Evolutionary conservation across 1,140 invertebrate genomes (phyloP).

Genomic region (Colletes gigas): DNA sequence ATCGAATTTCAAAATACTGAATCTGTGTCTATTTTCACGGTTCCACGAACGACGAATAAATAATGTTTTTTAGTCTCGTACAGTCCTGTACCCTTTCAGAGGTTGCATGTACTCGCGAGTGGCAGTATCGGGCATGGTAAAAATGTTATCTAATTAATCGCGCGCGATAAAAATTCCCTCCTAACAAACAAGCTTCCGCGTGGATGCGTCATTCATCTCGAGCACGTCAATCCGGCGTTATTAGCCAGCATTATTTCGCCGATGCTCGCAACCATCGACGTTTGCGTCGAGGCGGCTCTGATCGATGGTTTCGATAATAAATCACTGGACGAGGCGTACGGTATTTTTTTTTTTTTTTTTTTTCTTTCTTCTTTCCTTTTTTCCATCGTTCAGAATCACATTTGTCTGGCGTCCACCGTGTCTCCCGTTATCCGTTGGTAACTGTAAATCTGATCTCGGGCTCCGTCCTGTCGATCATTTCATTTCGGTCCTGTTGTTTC

Average conservation of each 20-base stretch:
- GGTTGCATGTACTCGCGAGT: too few species aligned
- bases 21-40: too few species aligned
- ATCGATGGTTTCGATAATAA: slow-evolving; percentile 4
- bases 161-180: too few species aligned
- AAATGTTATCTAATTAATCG: too few species aligned
- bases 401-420: not conserved
- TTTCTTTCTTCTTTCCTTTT: not conserved
- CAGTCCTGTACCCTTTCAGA: too few species aligned
- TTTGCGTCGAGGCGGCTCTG: not conserved
- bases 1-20: too few species aligned
- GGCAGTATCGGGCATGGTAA: too few species aligned
- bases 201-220: not conserved
- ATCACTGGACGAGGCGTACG: slow-evolving; percentile 4
- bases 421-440: slow-evolving; percentile 31
- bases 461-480: slow-evolving; percentile 17
- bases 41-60: too few species aligned
- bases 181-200: not conserved
- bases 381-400: not conserved
- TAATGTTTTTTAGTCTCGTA: too few species aligned
- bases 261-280: not conserved
- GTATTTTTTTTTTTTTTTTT: not conserved
- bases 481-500: slow-evolving; percentile 12
- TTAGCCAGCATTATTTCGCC: not conserved
- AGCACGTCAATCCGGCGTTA: not conserved
- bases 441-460: slow-evolving; percentile 43